Conservation (phyloP, 2,113 vertebrate species). For the Nannobrachium achirus region DNA sequence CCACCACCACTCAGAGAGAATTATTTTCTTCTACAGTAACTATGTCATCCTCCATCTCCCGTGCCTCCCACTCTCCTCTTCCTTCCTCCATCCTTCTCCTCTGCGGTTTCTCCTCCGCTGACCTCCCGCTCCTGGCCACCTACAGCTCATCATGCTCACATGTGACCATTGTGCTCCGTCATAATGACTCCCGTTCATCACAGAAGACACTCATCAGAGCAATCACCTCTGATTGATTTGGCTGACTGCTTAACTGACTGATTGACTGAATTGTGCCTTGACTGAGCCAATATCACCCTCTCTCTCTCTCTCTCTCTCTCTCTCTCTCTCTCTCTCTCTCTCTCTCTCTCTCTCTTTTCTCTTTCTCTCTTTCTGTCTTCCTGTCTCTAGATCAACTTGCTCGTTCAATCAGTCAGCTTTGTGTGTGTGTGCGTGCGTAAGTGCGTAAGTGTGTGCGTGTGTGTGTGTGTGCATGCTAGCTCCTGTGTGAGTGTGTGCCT, state of each 20-base stretch:
- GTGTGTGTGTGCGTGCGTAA: constrained; percentile 13
- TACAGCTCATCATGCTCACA: constrained; percentile 83
- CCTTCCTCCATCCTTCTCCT: constrained; percentile 73
- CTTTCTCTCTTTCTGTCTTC: background rate
- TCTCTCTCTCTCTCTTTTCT: constrained; percentile 19
- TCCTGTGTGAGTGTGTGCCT: constrained; percentile 88
- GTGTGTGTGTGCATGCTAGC: constrained; percentile 88
- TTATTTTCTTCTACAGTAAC: constrained; percentile 8
- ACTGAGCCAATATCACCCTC: constrained; percentile 62
- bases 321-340: constrained; percentile 19
- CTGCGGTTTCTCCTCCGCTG: constrained; percentile 26
- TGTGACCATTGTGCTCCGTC: constrained; percentile 89
- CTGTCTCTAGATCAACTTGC: constrained; percentile 24
- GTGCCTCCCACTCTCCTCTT: constrained; percentile 25
- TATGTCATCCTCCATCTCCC: constrained; percentile 67
- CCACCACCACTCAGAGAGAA: background rate
- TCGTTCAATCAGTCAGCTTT: constrained; percentile 74
- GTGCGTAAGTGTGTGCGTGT: constrained; percentile 3
- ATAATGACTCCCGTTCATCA: constrained; percentile 85
- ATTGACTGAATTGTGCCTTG: constrained; percentile 58
- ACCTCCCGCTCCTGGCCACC: constrained; percentile 70
- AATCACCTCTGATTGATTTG: constrained; percentile 69
- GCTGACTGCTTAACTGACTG: constrained; percentile 57
- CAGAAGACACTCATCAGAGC: constrained; percentile 64
- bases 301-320: constrained; percentile 37